Evolutionary conservation across 2,888 invertebrate species (phyloP), one percentile per base, ranked within the genome.

Genomic region (Heliconius ethilla): DNA sequence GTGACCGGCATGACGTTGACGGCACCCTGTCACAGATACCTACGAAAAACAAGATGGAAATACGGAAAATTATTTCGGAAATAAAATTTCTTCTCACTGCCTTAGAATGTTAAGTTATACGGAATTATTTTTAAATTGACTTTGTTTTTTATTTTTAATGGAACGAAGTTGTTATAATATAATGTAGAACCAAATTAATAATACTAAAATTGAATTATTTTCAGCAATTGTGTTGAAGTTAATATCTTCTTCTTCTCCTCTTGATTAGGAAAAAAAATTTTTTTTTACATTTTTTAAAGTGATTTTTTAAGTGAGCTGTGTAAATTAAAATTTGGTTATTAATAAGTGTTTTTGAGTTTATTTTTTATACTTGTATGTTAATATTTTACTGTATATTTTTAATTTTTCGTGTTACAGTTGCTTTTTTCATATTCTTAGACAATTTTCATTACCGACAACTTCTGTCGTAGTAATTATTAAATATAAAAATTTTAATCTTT

Each of bases 1-100:
- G 86, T 86, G 86, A 84, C 83, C 79, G 76, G 84, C 82, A 84
- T 83, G 78, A 77, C 78, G 77, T 84, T 83, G 78, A 77, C 78
- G 77, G 70, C 13, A 75, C 77, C 79, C 80, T 75, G 79, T 77
- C 79, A 80, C 82, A 81, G 80, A 82, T 80, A 82, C 76, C 81
- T 80, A 80, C 81, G 81, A 80, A 82, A 83, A 84, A 81, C 83
- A 83, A 83, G 83, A 84, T 83, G 83, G 82, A 82, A 84, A 84
- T 84, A 83, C 83, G 81, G 82, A 83, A 83, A 83, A 83, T 83
- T 83, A 82, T 82, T 80, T 80, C 81, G 82, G 82, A 82, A 82
- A 82, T 83, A 83, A 82, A 83, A 82, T 82, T 81, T 73, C 78
- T 80, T 73, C 74, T 70, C 75, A 70, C 76, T 40, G 77, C 37